phyloP scores from a whole-genome alignment of 2,113 vertebrate genomes.

The Xenus cinereus region DNA sequence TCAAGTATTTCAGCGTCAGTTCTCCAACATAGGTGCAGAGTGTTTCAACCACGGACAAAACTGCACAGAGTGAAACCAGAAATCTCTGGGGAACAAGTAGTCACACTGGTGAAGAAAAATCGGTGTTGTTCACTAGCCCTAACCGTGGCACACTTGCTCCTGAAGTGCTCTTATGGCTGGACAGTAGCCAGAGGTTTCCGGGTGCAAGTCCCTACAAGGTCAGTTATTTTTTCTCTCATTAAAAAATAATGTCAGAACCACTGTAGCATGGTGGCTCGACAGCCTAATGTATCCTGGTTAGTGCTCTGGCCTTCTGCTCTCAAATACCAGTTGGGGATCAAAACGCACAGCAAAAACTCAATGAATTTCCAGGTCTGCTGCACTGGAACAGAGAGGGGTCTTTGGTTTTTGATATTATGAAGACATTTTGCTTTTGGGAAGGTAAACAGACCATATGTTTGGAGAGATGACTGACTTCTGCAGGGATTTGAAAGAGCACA shows the following conservation, averaged over 20 bases:
- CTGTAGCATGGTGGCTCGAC: slow-evolving; percentile 19
- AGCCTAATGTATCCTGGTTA: slow-evolving; percentile 17
- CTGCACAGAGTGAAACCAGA: background rate
- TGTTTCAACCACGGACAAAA: background rate
- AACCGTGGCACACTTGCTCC: background rate
- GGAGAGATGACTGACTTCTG: slow-evolving; percentile 48
- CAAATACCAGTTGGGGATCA: background rate
- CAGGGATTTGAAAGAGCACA: slow-evolving; percentile 39
- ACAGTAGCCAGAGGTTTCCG: background rate
- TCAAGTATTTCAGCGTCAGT: background rate
- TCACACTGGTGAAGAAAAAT: background rate
- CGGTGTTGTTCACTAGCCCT: background rate
- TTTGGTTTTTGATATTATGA: slow-evolving; percentile 42
- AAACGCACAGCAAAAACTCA: background rate
- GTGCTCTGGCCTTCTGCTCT: slow-evolving; percentile 51
- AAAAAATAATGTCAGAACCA: slow-evolving; percentile 3
- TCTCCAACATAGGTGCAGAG: background rate
- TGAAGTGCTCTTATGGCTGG: background rate
- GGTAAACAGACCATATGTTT: slow-evolving; percentile 61
- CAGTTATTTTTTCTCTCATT: slow-evolving; percentile 41
- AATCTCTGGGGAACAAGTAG: background rate
- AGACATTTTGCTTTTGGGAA: slow-evolving; percentile 44
- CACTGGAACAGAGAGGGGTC: slow-evolving; percentile 32
- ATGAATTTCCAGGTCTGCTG: slow-evolving; percentile 43
- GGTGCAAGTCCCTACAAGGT: slow-evolving; percentile 49